Conservation (phyloP, 2,888 invertebrate species). For the Drosophila mettleri region DNA sequence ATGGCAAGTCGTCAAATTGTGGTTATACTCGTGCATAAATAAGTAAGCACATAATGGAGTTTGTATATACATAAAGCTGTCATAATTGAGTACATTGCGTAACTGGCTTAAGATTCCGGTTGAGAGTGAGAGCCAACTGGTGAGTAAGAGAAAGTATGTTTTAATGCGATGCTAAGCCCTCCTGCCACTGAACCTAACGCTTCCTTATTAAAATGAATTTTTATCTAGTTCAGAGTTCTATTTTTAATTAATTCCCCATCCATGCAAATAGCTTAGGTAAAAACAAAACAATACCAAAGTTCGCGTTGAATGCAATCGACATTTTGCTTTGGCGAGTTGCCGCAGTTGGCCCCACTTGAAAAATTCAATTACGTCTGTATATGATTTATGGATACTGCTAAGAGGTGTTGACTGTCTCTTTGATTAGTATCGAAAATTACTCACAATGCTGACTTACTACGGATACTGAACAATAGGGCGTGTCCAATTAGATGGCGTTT, state of each 20-base stretch:
- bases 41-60: slow-evolving; percentile 21
- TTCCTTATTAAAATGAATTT: not conserved
- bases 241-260: not conserved
- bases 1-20: slow-evolving; percentile 62
- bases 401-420: slow-evolving; percentile 30
- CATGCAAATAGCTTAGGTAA: slow-evolving; percentile 16
- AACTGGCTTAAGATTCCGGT: slow-evolving; percentile 60
- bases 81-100: slow-evolving; percentile 53
- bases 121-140: slow-evolving; percentile 25
- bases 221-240: slow-evolving; percentile 32
- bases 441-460: slow-evolving; percentile 23
- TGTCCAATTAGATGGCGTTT: slow-evolving; percentile 50
- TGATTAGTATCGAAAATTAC: slow-evolving; percentile 39
- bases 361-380: slow-evolving; percentile 4
- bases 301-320: slow-evolving; percentile 12
- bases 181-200: slow-evolving; percentile 5
- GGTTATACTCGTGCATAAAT: slow-evolving; percentile 36
- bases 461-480: slow-evolving; percentile 48
- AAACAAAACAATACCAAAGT: slow-evolving; percentile 15
- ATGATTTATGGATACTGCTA: slow-evolving; percentile 34
- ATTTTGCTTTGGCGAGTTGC: not conserved
- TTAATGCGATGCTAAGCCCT: slow-evolving; percentile 1
- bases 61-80: slow-evolving; percentile 24
- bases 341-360: slow-evolving; percentile 18
- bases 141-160: slow-evolving; percentile 36